phyloP scores from a whole-genome alignment of 2,797 vertebrate species.

The Champsocephalus esox region DNA sequence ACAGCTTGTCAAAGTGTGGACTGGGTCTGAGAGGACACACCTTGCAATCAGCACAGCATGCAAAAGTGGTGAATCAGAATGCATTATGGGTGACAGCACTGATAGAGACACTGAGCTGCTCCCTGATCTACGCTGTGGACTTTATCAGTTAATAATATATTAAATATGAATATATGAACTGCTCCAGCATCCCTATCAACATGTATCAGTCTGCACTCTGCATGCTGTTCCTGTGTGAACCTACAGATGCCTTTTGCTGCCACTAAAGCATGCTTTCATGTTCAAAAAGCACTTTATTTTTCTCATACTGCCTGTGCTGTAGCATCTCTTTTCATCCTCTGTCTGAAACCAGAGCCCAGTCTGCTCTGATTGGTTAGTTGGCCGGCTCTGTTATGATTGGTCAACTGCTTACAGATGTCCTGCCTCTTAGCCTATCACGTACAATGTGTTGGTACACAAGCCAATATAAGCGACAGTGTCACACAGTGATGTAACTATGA shows the following conservation, averaged over 20 bases:
- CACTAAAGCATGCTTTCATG: neutral
- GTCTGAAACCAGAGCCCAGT: no score
- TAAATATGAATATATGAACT: constrained; percentile 32
- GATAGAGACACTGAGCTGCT: constrained; percentile 24
- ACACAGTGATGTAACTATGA: no score
- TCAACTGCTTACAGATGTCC: no score
- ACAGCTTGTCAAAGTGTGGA: constrained; percentile 71
- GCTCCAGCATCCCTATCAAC: constrained; percentile 8
- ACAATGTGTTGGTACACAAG: no score
- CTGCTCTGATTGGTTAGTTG: no score
- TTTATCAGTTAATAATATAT: constrained; percentile 50
- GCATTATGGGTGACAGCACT: constrained; percentile 50
- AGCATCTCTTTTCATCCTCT: no score
- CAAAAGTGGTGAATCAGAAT: constrained; percentile 59
- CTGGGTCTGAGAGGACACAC: constrained; percentile 57
- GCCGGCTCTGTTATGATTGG: no score
- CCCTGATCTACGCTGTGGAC: constrained; percentile 21
- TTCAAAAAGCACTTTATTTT: no score
- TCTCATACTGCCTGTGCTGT: no score
- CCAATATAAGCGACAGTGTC: no score
- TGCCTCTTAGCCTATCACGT: no score
- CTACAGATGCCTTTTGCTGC: neutral
- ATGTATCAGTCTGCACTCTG: constrained; percentile 12
- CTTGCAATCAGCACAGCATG: constrained; percentile 66
- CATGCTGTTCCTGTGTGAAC: constrained; percentile 1